A percentile compares a stretch with the other conserved stretches of the same genome.
Evolutionary conservation across 1,140 invertebrate species (phyloP).

Genomic region (Cydia fagiglandana): DNA sequence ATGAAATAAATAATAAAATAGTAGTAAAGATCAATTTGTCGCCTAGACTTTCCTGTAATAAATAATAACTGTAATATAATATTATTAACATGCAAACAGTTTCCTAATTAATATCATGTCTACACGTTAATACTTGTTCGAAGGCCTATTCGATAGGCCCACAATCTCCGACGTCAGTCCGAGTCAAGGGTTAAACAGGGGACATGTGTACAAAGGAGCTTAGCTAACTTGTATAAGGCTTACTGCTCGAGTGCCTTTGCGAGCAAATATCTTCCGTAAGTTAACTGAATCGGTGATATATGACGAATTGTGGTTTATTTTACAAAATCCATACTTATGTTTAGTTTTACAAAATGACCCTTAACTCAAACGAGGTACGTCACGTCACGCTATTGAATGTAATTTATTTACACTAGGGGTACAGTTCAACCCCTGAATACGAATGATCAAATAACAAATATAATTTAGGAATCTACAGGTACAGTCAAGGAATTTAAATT

Average conservation of each 20-base stretch:
- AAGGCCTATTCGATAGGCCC: background rate
- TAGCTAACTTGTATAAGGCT: slow-evolving; percentile 14
- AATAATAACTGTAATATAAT: background rate
- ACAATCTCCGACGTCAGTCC: slow-evolving; percentile 9
- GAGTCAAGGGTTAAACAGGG: slow-evolving; percentile 23
- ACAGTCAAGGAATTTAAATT: no score
- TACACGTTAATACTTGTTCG: slow-evolving; percentile 8
- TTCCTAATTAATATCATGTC: background rate
- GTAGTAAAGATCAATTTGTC: no score
- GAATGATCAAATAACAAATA: no score
- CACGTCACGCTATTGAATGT: no score
- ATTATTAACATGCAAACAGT: background rate
- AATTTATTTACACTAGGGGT: no score
- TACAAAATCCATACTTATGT: no score
- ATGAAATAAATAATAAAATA: no score
- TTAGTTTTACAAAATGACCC: no score
- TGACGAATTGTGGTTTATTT: background rate
- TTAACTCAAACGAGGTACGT: no score
- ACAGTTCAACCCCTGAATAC: no score
- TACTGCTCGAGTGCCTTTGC: background rate
- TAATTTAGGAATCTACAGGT: no score
- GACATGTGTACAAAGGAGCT: background rate
- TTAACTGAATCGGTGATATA: background rate
- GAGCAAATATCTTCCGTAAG: background rate
- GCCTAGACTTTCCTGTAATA: no score